Evolutionary conservation across 2,113 vertebrate species (phyloP).

Genomic region (Micronycteris hirsuta): DNA sequence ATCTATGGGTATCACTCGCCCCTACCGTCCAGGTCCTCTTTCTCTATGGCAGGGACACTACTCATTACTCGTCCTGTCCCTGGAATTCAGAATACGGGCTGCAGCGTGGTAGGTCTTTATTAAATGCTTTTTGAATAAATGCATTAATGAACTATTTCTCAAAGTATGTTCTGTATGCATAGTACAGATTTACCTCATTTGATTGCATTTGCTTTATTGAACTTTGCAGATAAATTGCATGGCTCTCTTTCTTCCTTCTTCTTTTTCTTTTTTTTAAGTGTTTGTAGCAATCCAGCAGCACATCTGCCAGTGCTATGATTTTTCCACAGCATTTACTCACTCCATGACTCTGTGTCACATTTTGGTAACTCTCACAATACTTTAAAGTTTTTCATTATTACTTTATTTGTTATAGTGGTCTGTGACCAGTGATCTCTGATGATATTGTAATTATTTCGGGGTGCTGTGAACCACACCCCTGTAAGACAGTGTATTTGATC

Average conservation of each 20-base stretch:
- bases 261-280: not conserved
- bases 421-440: too few relatives aligned
- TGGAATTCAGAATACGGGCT: not conserved
- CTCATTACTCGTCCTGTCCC: not conserved
- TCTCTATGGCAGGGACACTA: not conserved
- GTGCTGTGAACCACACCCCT: not conserved
- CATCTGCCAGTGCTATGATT: not conserved
- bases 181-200: not conserved
- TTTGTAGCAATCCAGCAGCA: not conserved
- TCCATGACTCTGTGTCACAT: not conserved
- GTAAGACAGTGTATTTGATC: not conserved
- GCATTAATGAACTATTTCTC: not conserved
- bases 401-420: not conserved
- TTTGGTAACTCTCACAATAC: not conserved
- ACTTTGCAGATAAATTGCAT: not conserved
- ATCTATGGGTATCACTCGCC: not conserved
- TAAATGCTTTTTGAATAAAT: not conserved
- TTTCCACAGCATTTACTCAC: not conserved
- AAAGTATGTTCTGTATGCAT: not conserved
- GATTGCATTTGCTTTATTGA: not conserved
- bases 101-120: not conserved
- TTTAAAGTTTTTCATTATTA: not conserved
- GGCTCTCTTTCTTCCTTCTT: too few relatives aligned
- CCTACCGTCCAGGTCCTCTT: not conserved
- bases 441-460: not conserved